Percentiles rank a stretch among this genome's conserved stretches.
Evolutionary conservation across 2,797 vertebrate genomes (phyloP).

Genomic region (Taenioides sp.): DNA sequence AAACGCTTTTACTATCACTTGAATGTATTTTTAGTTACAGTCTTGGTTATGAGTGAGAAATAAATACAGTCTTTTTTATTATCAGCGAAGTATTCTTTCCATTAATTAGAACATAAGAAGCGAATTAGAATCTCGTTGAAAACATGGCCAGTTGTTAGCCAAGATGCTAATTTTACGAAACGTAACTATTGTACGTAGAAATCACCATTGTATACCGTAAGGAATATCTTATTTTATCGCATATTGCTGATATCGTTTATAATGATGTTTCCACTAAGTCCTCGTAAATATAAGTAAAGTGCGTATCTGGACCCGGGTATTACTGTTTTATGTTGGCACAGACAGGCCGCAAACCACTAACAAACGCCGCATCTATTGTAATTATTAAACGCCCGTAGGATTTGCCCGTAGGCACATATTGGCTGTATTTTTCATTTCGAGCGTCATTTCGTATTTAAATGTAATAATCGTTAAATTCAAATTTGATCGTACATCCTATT

Average conservation of each 20-base stretch:
- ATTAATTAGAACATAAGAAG: neutral
- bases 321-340: neutral
- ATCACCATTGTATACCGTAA: neutral
- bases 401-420: neutral
- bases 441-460: neutral
- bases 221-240: neutral
- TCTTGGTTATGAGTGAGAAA: rapidly evolving
- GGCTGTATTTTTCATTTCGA: neutral
- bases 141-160: constrained; percentile 50
- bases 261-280: neutral
- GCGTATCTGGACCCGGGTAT: neutral
- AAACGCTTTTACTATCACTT: neutral
- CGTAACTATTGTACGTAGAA: neutral
- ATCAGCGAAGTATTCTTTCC: neutral
- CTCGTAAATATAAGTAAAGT: neutral
- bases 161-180: constrained; percentile 26
- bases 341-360: constrained; percentile 44
- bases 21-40: neutral
- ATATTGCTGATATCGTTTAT: neutral
- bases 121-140: constrained; percentile 12
- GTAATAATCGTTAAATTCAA: neutral
- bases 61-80: rapidly evolving
- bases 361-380: neutral
- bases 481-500: neutral
- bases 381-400: neutral